Base-by-base conservation (phyloP, 2,888 invertebrate genomes). In the Lamproptera curius region DNA sequence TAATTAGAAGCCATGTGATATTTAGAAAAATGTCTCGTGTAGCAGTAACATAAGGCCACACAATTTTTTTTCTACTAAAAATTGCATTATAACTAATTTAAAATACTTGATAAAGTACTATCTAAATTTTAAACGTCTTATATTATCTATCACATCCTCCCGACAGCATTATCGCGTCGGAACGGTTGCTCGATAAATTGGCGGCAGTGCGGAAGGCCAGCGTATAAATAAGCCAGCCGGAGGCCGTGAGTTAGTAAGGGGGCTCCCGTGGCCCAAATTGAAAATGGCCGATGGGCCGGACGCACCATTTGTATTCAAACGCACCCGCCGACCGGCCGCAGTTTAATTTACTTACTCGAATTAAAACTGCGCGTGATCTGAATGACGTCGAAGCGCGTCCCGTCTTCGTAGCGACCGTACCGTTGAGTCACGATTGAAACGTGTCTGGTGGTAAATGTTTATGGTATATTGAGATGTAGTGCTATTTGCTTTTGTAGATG, bases 281-380 rank as follows among this genome's bases (percentile, higher is more conserved):
- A 75, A 80, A 76, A 77, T 66, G 68, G 68, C 73, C 63, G n/a
- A n/a, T n/a, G 59, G 16, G 68, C 70, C 69, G 75, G 75, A 76
- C 76, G 77, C 74, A 83, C 74, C 78, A 84, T 87, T 87, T 85
- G 86, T 85, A 87, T 87, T 86, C 86, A 82, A 80, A 78, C 75
- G 61, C 65, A 59, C 61, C 51, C 57, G 51, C 67, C 65, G 68
- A 63, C 73, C 70, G 62, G 83, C 82, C 85, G 76, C 83, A 80
- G 83, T 86, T 87, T 87, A 87, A 87, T 87, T 86, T 87, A 87
- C 85, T 86, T 83, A 83, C 75, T 70, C 70, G 76, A 83, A 85
- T 87, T 85, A 85, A 85, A 85, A 84, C 55, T 76, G 81, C 73
- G 81, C 86, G 86, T 86, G 86, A 78, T 83, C 69, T 70, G 84